Percentiles rank a stretch among this genome's conserved stretches.
These are phyloP conservation scores for Desmodus rotundus DNA, from an alignment of 2,113 vertebrate species.

Conservation along the genomic window DNA sequence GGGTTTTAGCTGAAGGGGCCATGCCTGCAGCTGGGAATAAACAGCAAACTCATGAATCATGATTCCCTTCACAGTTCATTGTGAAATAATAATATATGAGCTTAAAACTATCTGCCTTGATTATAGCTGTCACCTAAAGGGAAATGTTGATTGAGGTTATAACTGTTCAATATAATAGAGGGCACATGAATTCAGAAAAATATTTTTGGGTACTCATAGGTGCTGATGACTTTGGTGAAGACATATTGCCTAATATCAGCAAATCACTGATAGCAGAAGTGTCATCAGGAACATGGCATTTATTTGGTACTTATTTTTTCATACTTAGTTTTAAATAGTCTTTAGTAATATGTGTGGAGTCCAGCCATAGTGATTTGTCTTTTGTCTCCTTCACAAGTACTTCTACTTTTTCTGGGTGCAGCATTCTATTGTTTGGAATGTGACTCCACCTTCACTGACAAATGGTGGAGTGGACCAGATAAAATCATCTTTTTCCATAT, in stretches of 20 bases:
- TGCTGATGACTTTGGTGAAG: not conserved
- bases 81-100: constrained; percentile 27
- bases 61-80: constrained; percentile 9
- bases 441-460: not conserved
- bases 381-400: not conserved
- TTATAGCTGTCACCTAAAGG: constrained; percentile 29
- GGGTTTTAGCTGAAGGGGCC: not conserved
- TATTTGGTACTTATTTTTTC: not conserved
- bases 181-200: constrained; percentile 12
- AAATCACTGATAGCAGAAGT: not conserved
- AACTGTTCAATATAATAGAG: constrained; percentile 32
- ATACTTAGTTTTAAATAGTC: not conserved
- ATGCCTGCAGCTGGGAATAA: constrained; percentile 27
- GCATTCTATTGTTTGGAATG: not conserved
- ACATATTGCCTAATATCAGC: not conserved
- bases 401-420: not conserved
- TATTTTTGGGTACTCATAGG: not conserved
- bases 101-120: constrained; percentile 35
- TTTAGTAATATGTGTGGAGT: not conserved
- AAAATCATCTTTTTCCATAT: not conserved
- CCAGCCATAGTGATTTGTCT: not conserved
- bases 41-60: not conserved
- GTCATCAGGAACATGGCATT: not conserved
- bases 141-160: constrained; percentile 29
- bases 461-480: not conserved